Evolutionary conservation across 2,797 vertebrate species (phyloP), one percentile per base, ranked within the genome.

Genomic region (Thripadectes ignobilis): DNA sequence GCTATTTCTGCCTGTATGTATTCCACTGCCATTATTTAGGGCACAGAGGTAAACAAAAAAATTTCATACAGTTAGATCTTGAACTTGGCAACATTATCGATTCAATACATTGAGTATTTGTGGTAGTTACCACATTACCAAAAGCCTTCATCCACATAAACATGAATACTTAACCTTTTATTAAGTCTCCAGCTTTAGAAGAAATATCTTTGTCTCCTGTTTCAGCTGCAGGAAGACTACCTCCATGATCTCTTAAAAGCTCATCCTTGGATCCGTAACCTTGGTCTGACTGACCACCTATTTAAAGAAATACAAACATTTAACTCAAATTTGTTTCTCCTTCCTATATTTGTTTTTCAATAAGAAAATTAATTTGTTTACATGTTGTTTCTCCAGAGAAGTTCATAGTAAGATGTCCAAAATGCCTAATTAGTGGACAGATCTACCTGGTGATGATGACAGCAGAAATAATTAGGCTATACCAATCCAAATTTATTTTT

Each of bases 241-340:
- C 97, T 34, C 88, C 45, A 79, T 96, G 96, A 48, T 98, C 98
- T 96, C 98, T 98, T 95, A 98, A 88, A 36, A 99, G 97, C 95
- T 99, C 99, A 92, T 99, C 99, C 95, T 99, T 99, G 20, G 98
- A 99, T 76, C 98, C 98, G 9, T 98, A 99, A 92, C 98, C 98
- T 92, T 99, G 99, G 97, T 99, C 99, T 65, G 98, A 99, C 95
- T 99, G 99, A 84, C 97, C 97, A 17, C 98, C 99, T 99, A 97
- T 91, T 93, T 54, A 23, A 95, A 96, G 85, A 48, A 97, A 93
- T 46, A 85, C 5, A 93, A 67, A 54, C 17, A 89, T 4, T 32
- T 22, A 72, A 63, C 41, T 85, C 52, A 62, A 24, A 48, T 85
- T 58, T 34, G 6, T 22, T 83, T 83, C 84, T 46, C 18, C 23